phyloP scores from a whole-genome alignment of 2,113 vertebrate species.

The rat (Rattus norvegicus) region DNA sequence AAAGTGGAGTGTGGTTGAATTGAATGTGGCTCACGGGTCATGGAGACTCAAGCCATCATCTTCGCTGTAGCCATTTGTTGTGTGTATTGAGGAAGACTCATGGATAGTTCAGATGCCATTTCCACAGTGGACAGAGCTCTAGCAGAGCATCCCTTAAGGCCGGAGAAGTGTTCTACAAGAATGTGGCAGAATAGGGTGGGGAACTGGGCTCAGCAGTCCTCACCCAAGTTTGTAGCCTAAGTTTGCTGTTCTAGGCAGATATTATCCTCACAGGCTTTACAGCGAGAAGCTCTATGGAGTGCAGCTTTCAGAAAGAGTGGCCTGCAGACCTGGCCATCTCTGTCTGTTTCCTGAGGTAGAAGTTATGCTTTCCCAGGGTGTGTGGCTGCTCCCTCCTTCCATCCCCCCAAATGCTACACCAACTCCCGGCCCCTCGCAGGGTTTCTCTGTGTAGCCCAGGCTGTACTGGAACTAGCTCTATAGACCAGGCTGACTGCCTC shows the following conservation, averaged over 20 bases:
- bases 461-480: neutral
- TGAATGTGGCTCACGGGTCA: constrained; percentile 68
- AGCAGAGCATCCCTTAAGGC: neutral
- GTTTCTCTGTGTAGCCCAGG: neutral
- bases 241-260: neutral
- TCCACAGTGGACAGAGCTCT: constrained; percentile 70
- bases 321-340: neutral
- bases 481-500: neutral
- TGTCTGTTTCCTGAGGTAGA: neutral
- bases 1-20: constrained; percentile 67
- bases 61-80: constrained; percentile 74
- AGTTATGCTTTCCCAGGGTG: fast-evolving
- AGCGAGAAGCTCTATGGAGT: neutral
- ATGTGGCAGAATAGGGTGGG: neutral
- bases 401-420: fast-evolving
- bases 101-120: constrained; percentile 63
- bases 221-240: neutral
- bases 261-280: neutral
- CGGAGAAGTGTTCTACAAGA: neutral
- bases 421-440: neutral
- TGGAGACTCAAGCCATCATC: constrained; percentile 72
- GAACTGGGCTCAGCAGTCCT: neutral
- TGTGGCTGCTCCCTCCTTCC: neutral
- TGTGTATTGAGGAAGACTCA: constrained; percentile 73
- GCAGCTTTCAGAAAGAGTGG: neutral